A percentile compares a stretch with the other conserved stretches of the same genome.
Conservation (phyloP, 2,888 invertebrate genomes). For the Cancer borealis region DNA sequence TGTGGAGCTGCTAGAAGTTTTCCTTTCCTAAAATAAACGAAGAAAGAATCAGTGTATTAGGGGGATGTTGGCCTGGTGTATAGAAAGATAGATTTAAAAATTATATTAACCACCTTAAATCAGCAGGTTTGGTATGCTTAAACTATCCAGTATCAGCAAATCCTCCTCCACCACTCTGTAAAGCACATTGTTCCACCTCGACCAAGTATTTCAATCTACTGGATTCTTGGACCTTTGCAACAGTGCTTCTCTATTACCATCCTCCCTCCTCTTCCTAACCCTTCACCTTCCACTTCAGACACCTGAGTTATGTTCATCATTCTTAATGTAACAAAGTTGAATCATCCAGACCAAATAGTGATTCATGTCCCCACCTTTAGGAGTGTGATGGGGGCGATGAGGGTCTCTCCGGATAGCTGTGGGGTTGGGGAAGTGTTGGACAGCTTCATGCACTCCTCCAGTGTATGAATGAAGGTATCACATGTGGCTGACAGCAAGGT, state of each 20-base stretch:
- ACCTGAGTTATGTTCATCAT: not conserved
- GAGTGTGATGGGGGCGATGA: constrained; percentile 67
- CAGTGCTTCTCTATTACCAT: too few relatives aligned
- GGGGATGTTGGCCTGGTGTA: too few relatives aligned
- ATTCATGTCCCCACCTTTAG: constrained; percentile 61
- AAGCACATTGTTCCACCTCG: too few relatives aligned
- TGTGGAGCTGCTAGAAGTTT: constrained; percentile 61
- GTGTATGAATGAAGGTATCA: constrained; percentile 90
- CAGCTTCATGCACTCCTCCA: constrained; percentile 88
- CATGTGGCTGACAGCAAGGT: constrained; percentile 88
- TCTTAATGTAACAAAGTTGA: not conserved
- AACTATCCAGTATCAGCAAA: too few relatives aligned
- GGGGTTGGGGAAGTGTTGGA: constrained; percentile 72
- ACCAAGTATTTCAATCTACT: too few relatives aligned
- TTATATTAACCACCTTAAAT: too few relatives aligned
- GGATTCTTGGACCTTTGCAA: too few relatives aligned
- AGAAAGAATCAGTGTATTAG: not conserved
- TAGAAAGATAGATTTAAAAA: too few relatives aligned
- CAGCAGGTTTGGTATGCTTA: too few relatives aligned
- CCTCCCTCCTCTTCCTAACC: too few relatives aligned
- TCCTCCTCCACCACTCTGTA: too few relatives aligned
- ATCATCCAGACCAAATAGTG: not conserved
- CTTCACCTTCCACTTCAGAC: not conserved
- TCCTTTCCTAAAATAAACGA: constrained; percentile 62
- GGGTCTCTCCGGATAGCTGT: constrained; percentile 56